Conservation (phyloP, 2,797 vertebrate species). For the Tenualosa thibaudeaui region DNA sequence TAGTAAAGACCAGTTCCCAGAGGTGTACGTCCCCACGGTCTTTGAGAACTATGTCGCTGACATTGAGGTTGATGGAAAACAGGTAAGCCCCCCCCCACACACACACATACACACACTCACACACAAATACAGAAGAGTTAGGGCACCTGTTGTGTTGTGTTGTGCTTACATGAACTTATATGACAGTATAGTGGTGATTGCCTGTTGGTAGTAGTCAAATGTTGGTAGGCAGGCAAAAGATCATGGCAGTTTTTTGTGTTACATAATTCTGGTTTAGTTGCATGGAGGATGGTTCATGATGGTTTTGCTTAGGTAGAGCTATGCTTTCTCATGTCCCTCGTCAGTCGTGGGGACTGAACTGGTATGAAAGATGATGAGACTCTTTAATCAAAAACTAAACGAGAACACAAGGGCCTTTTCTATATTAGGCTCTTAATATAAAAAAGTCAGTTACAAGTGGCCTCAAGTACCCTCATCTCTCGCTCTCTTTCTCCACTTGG, state of each 20-base stretch:
- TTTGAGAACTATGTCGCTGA: slow-evolving; percentile 99
- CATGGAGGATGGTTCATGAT: not conserved
- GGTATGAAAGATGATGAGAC: not conserved
- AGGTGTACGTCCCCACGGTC: slow-evolving; percentile 96
- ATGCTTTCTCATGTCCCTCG: no score
- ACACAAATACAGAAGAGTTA: not conserved
- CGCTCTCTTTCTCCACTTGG: not conserved
- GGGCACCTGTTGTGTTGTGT: no score
- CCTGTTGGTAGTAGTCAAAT: not conserved
- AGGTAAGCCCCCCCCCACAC: slow-evolving; percentile 73
- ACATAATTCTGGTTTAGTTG: not conserved
- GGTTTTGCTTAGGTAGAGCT: no score
- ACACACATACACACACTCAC: not conserved
- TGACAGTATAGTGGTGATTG: not conserved
- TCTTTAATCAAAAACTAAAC: not conserved
- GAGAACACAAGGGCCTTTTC: not conserved
- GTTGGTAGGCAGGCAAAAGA: not conserved
- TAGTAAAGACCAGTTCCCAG: slow-evolving; percentile 99
- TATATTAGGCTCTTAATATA: not conserved
- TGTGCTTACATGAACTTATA: not conserved
- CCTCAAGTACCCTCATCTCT: not conserved
- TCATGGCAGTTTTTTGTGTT: not conserved
- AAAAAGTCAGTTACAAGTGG: not conserved
- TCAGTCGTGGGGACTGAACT: not conserved
- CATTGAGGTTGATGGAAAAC: slow-evolving; percentile 96